Evolutionary conservation across 35 echinoderm and acorn worm species (phyloP).

Genomic region (Lytechinus pictus): DNA sequence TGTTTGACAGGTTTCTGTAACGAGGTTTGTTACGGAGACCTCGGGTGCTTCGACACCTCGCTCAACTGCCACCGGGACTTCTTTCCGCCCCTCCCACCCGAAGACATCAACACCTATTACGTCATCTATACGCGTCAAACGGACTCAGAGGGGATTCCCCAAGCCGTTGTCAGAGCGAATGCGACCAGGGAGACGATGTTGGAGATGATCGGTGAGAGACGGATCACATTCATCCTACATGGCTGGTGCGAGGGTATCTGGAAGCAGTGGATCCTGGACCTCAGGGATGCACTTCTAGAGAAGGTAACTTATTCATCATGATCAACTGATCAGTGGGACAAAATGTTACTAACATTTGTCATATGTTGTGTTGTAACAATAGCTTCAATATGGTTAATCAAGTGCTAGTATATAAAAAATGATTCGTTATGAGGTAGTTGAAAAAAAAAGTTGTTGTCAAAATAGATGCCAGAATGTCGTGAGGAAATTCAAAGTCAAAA

Average conservation of each 20-base stretch:
- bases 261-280: conserved; percentile 63
- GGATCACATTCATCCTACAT: conserved; percentile 62
- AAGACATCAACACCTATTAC: conserved; percentile 68
- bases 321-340: neutral
- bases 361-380: too few species aligned
- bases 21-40: conserved; percentile 75
- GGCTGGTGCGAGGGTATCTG: conserved; percentile 68
- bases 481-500: too few species aligned
- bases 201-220: conserved; percentile 1
- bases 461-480: too few species aligned
- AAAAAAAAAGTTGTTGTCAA: too few species aligned
- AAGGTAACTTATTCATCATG: conserved; percentile 42
- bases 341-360: too few species aligned
- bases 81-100: conserved; percentile 69
- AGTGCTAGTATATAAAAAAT: too few species aligned
- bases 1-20: conserved; percentile 58
- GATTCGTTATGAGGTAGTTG: too few species aligned
- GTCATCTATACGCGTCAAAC: conserved; percentile 46
- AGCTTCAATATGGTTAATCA: too few species aligned
- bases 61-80: conserved; percentile 58
- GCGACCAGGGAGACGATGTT: neutral
- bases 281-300: conserved; percentile 54
- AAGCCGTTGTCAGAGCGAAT: neutral
- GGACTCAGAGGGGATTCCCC: neutral
- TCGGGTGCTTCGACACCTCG: conserved; percentile 68